These are phyloP conservation scores for Fragum sueziense DNA, from an alignment of 2,888 invertebrate genomes.

Conservation along the genomic window DNA sequence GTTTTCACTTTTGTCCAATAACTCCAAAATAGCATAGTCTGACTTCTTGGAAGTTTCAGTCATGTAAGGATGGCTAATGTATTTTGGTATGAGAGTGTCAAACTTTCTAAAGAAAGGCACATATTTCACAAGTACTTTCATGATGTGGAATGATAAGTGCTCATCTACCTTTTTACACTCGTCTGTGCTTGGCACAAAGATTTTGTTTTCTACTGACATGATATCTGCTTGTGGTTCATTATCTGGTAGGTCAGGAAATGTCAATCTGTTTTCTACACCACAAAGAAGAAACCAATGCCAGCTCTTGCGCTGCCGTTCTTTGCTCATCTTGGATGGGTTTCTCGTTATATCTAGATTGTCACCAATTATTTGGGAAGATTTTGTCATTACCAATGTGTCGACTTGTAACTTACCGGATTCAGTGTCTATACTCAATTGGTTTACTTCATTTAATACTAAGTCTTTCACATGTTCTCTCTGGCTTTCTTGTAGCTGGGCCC, in stretches of 20 bases:
- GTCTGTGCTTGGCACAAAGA: constrained; percentile 18
- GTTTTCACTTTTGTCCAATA: too few relatives aligned
- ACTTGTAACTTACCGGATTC: constrained; percentile 13
- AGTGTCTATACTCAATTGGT: neutral
- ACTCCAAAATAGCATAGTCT: neutral
- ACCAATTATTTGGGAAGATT: constrained; percentile 13
- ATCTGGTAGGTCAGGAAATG: constrained; percentile 25
- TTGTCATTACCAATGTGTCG: neutral
- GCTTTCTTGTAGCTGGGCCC: constrained; percentile 15
- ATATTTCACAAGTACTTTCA: constrained; percentile 20
- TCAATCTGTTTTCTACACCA: constrained; percentile 18
- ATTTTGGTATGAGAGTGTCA: neutral
- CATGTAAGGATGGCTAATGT: neutral
- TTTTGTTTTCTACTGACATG: constrained; percentile 2
- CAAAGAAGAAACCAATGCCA: constrained; percentile 35
- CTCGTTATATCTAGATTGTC: constrained; percentile 37
- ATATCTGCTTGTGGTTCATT: constrained; percentile 27
- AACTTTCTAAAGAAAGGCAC: neutral
- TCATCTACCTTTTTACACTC: constrained; percentile 19
- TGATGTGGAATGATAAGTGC: constrained; percentile 19
- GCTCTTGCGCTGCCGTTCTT: constrained; percentile 24
- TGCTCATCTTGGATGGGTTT: constrained; percentile 25
- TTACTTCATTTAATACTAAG: neutral
- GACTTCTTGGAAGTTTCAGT: neutral
- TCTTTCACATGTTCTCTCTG: constrained; percentile 10